Base-by-base conservation (phyloP, 1,140 invertebrate species). In the Sycophila sp. region DNA sequence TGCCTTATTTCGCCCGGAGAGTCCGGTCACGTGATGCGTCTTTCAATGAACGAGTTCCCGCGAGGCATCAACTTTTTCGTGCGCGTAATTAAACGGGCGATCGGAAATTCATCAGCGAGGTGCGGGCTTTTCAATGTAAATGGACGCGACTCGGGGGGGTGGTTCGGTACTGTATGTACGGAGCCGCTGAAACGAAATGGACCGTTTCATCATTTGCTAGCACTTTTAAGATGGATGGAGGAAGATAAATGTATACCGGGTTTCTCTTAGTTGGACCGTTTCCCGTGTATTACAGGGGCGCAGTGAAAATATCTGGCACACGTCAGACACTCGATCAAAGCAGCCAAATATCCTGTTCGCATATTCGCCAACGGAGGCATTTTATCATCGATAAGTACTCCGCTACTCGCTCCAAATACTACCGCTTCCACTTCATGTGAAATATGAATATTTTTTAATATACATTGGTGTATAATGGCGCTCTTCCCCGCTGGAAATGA, bases 331-430 rank as follows among this genome's bases (percentile, higher is more conserved):
- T 60, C 56, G 45, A 69, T 69, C 34, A 55, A 49, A 51, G 22
- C 36, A 60, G 10, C 32, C 42, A 60, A 62, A 69, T 45, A 69
- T 62, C 58, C 32, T 40, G 10, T 53, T 40, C 67, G 13, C 56
- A 51, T 60, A 34, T 32, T 47, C 13, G 2, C n/a, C 24, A 13
- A 34, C 17, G 17, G 40, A 30, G 26, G n/a, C 34, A 56, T 28
- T 64, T 56, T 56, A 70, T 64, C 68, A 56, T 55, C 28, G 28
- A 55, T 56, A 28, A 70, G 19, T 30, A 36, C 36, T 55, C n/a
- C 6, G 19, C 5, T 17, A 30, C 28, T 58, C 36, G 0, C 22
- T 60, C 22, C 1, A 26, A 62, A 51, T 30, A 67, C 49, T 47
- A 45, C 17, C 26, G 7, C 17, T 55, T 38, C n/a, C 13, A 17